Conservation (phyloP, 2,113 vertebrate species). For the Xerus inauris region DNA sequence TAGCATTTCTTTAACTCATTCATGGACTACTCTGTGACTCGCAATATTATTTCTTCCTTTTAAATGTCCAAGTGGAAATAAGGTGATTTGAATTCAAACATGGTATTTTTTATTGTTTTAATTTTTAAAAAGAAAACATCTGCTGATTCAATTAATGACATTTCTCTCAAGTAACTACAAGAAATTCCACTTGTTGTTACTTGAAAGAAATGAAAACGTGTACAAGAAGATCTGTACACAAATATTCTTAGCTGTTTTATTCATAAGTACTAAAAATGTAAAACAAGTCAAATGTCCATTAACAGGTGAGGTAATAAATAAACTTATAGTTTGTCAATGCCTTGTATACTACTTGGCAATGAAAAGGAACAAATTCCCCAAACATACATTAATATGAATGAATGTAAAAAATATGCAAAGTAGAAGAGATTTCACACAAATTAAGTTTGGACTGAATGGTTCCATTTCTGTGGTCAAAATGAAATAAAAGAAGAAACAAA, state of each 20-base stretch:
- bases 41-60: background rate
- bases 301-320: background rate
- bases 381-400: background rate
- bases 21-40: background rate
- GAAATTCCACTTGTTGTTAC: background rate
- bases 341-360: background rate
- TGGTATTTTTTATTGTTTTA: conserved; percentile 8
- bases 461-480: background rate
- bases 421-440: background rate
- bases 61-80: background rate
- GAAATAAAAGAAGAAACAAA: background rate
- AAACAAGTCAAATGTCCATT: background rate
- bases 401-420: background rate
- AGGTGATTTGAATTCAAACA: background rate
- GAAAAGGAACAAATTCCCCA: background rate
- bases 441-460: background rate
- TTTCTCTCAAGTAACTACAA: too few species aligned
- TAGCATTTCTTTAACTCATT: background rate
- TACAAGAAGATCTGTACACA: background rate
- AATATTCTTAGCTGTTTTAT: background rate
- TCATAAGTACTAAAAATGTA: background rate
- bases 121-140: background rate
- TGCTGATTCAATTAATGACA: background rate
- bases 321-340: background rate
- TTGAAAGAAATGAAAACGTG: background rate